Evolutionary conservation across 92 coral and sea anemone genomes (phyloP), one percentile per base, ranked within the genome.

Genomic region (Meandrina meandrites): DNA sequence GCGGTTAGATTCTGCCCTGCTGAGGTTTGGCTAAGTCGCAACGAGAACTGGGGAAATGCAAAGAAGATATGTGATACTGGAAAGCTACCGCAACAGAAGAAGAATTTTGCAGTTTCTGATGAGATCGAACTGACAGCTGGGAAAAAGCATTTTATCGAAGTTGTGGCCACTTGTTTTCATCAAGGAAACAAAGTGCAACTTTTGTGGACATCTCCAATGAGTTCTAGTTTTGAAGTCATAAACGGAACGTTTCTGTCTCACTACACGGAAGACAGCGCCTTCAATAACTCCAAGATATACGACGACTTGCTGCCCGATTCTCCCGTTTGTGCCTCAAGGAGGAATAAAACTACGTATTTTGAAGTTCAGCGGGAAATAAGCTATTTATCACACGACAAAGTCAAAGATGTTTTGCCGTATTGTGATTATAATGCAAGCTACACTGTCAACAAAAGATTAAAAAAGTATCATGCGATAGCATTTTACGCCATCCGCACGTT

Each of bases 341-440:
- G 84, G 76, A 51, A 73, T 68, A 66, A 36, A n/a, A 77, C 47
- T 30, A 53, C 32, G 3, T 85, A 85, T 76, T 85, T 85, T 22
- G 4, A 60, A 21, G 37, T 36, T 1, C 40, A 74, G 10, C 18
- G 57, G 18, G 76, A 76, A 36, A 40, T 86, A 67, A 76, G 76
- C 3, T 84, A 92, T 56, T 58, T 92, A 73, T 64, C 87, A 14
- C 93, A 90, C 78, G 84, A 79, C 6, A 86, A 75, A 53, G 79
- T 92, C 12, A 66, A 80, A 69, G 75, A 87, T 60, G 84, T 86
- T 19, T 90, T 92, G 78, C 87, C 92, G 32, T 66, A 67, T 34
- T 93, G 93, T 34, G 70, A 79, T 1, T 95, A 95, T 77, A 79
- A 87, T 5, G 93, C 98, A 9, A 91, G 89, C 34, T 95, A 95